Evolutionary conservation across 92 coral and sea anemone species (phyloP), one percentile per base, ranked within the genome.

Genomic region (Pocillopora grandis): DNA sequence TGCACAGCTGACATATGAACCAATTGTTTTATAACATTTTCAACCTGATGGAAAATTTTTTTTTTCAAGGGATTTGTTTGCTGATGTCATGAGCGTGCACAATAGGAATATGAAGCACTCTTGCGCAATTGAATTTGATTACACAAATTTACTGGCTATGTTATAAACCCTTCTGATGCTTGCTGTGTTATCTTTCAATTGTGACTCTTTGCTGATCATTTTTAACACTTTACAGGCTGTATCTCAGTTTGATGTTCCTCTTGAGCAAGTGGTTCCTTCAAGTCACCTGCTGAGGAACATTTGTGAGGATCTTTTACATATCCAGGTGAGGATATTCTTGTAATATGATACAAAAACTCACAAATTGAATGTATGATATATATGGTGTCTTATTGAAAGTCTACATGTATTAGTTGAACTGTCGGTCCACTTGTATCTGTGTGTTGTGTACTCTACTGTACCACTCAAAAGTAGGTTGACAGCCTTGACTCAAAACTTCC

Each of bases 311-410:
- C 91, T 93, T 36, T 89, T 92, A 2, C 95, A 95, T 71, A 96
- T 94, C 76, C 99, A 94, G 98, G 98, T 94, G 67, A 37, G 37
- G 17, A 91, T 91, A 80, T 90, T 36, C 90, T 89, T 70, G 85
- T 89, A 33, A 86, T 95, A 88, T 94, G 86, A 71, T 84, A 89
- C 52, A 52, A 48, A 59, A 35, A 27, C 20, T 55, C 10, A 11
- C 19, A 60, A 60, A 10, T 70, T 12, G 2, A 35, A 35, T 15
- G 75, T 20, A 16, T 36, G 33, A 3, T 67, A 17, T 67, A 10
- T 42, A 7, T 42, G 8, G 6, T 67, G 19, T 36, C 72, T 68
- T 37, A 1, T 48, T 12, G 15, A 5, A 13, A 5, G 16, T n/a
- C 72, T 68, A n/a, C n/a, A n/a, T n/a, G n/a, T n/a, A 19, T 12